Base-by-base conservation (phyloP, 2,888 invertebrate species). In the Caenorhabditis becei region DNA sequence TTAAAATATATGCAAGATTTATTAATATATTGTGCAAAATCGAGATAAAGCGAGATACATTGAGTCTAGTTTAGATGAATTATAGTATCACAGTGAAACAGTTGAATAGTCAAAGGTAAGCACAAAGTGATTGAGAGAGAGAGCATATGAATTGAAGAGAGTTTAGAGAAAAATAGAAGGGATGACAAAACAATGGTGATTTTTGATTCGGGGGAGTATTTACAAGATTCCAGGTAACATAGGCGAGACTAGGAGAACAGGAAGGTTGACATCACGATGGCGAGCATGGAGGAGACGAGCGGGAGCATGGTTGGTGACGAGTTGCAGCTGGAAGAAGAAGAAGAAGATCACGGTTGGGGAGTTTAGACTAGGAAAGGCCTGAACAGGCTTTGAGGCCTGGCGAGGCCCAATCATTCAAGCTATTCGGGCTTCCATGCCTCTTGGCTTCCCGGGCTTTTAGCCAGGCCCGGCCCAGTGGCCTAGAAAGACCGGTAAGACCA, bases 271-370 rank as follows among this genome's bases (percentile, higher is more conserved):
- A 59, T 58, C 37, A 59, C 14, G 51, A 74, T 37, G 20, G 66
- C 74, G 35, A 74, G 23, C 10, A 74, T 37, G 4, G 66, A 65
- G 0, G 74, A 66, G 41, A 37, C 54, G 35, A 74, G 56, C 18
- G 74, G 66, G 18, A 74, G 49, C 35, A 66, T 37, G 14, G 74
- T 58, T 16, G 65, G 74, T 14, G 65, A 66, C 26, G 75, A 26
- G 67, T 77, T 77, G 49, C 75, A 77, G 61, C 75, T 77, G 75
- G 53, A 77, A 67, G 20, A 23, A 7, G 32, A 10, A 3, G 41
- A 3, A 14, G 16, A 10, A 10, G 41, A 14, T 41, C 2, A 11
- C 2, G 41, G 7, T 14, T 10, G 16, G 10, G 16, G 5, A 16
- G 3, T 41, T 35, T 10, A 10, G 35, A 35, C 5, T 35, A 10